Conservation (phyloP, 2,113 vertebrate genomes). For the Pithys albifrons region DNA sequence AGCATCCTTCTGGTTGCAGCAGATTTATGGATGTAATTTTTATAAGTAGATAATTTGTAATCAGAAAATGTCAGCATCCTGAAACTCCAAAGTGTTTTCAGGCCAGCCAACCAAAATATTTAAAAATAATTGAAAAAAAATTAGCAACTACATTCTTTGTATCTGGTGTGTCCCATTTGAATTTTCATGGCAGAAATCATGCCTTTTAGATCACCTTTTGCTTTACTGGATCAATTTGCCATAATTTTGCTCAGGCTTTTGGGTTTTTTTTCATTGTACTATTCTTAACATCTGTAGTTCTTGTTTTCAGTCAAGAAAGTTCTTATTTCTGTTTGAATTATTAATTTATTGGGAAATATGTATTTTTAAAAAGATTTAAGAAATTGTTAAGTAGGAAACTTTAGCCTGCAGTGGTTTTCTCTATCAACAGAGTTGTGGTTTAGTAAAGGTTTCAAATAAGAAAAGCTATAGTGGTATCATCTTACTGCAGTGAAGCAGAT, state of each 20-base stretch:
- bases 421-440: background rate
- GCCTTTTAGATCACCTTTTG: background rate
- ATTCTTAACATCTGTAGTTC: background rate
- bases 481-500: background rate
- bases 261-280: accelerated
- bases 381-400: background rate
- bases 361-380: background rate
- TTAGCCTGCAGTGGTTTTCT: background rate
- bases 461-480: background rate
- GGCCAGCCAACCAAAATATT: background rate
- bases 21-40: background rate
- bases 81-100: background rate
- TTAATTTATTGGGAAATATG: background rate
- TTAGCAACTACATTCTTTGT: background rate
- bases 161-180: background rate
- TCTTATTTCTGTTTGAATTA: background rate
- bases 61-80: background rate
- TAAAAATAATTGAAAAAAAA: background rate
- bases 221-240: background rate
- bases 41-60: background rate
- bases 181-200: background rate
- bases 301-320: background rate
- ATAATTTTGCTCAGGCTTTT: background rate
- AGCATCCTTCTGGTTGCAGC: background rate
- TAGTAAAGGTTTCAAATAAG: background rate